Evolutionary conservation across 2,888 invertebrate genomes (phyloP), one percentile per base, ranked within the genome.

Genomic region (Biston betularia): DNA sequence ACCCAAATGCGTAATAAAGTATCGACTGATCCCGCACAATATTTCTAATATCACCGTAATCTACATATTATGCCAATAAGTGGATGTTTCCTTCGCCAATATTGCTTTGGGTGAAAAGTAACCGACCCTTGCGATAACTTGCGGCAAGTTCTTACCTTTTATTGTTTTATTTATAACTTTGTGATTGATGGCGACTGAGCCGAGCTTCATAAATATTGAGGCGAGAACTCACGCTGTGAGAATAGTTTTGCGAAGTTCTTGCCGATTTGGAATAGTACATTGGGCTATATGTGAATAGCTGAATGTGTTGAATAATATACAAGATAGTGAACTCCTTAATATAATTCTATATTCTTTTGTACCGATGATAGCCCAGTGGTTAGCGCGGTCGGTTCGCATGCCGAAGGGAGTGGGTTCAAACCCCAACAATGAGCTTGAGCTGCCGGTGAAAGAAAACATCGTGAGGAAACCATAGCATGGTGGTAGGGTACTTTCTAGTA

Each of bases 121-220:
- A 84, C 86, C 85, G 85, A 89, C 92, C 90, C 92, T 89, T 85
- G 76, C 81, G 82, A 85, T 88, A 88, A 92, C 91, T 89, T 85
- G 76, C 82, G 82, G 86, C 87, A 89, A 92, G 87, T 92, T 92
- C 89, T 90, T 89, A 93, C 92, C 92, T 92, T 93, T 93, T 93
- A 93, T 93, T 93, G 93, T 93, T 93, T 93, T 93, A 93, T 93
- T 93, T 93, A 93, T 93, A 93, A 93, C 92, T 93, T 92, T 89
- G 90, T 93, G 93, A 93, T 93, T 93, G 93, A 93, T 93, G 93
- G 90, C 84, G 91, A 89, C 86, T 84, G 86, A 82, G 82, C 85
- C 84, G 86, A 89, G 86, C 87, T 93, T 93, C 92, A 93, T 93
- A 93, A 92, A 93, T 93, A 93, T 93, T 92, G 90, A 90, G 88